Conservation (phyloP, 2,113 vertebrate species). For the Geothlypis trichas region DNA sequence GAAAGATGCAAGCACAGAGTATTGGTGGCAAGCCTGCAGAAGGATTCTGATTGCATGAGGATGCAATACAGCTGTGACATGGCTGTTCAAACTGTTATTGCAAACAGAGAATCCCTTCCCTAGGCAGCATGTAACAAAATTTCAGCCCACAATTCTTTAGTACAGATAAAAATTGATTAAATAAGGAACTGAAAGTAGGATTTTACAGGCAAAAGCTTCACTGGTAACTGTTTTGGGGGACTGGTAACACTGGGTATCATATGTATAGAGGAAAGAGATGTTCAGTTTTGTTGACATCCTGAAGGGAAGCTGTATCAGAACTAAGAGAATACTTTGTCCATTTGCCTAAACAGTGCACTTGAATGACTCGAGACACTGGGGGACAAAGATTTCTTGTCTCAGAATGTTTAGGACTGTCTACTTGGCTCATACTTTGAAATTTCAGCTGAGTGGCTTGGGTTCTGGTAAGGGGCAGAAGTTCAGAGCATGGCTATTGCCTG, state of each 20-base stretch:
- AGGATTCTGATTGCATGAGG: not conserved
- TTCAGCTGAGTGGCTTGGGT: not conserved
- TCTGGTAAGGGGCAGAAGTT: not conserved
- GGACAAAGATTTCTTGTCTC: not conserved
- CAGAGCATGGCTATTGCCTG: not conserved
- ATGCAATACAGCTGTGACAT: not conserved
- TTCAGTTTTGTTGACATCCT: not conserved
- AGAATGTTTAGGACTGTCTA: not conserved
- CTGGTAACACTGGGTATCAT: not conserved
- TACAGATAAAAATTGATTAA: not conserved
- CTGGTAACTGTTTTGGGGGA: not conserved
- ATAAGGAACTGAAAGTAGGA: not conserved
- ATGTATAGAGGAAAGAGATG: not conserved
- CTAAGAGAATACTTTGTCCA: not conserved
- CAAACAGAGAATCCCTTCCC: not conserved
- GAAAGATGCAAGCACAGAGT: not conserved
- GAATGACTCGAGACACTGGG: rapidly evolving
- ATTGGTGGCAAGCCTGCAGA: not conserved
- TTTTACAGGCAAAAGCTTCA: not conserved
- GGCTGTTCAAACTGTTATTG: not conserved
- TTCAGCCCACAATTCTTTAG: not conserved
- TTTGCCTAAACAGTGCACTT: not conserved
- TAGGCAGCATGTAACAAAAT: not conserved
- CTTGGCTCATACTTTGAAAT: not conserved
- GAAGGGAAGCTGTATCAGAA: not conserved